Percentiles rank a stretch among this genome's conserved stretches.
Conservation (phyloP, 1,140 invertebrate species). For the Euwallacea similis region DNA sequence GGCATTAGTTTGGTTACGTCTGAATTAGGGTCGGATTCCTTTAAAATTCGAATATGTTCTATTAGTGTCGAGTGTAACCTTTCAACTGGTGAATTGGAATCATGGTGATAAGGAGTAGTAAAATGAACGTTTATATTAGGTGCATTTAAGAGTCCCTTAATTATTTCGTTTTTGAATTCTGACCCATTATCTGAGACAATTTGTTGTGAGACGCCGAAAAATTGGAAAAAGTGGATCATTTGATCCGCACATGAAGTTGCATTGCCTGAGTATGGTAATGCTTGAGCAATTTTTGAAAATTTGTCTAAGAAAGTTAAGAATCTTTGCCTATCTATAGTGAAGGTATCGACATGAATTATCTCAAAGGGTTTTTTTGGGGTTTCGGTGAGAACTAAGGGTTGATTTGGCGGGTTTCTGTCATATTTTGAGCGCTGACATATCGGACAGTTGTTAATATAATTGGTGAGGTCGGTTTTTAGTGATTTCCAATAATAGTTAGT, state of each 20-base stretch:
- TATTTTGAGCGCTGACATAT: conserved; percentile 11
- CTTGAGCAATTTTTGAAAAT: conserved; percentile 38
- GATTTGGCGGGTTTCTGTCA: conserved; percentile 10
- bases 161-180: conserved; percentile 45
- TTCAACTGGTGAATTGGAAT: conserved; percentile 49
- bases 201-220: conserved; percentile 38
- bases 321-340: background rate
- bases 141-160: conserved; percentile 39
- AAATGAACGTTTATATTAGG: conserved; percentile 49
- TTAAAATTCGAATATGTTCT: conserved; percentile 47
- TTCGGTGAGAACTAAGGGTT: conserved; percentile 15
- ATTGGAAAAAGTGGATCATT: conserved; percentile 38
- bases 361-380: background rate
- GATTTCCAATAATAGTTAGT: conserved; percentile 24
- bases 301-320: conserved; percentile 8
- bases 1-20: conserved; percentile 4
- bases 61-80: conserved; percentile 39
- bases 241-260: conserved; percentile 22
- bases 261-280: conserved; percentile 21
- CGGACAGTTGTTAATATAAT: conserved; percentile 36
- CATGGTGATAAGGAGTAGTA: conserved; percentile 48
- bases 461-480: background rate
- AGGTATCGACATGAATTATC: background rate
- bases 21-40: conserved; percentile 37
- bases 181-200: conserved; percentile 39